Evolutionary conservation across 1,140 invertebrate species (phyloP).

Genomic region (Carcinoscorpius rotundicauda): DNA sequence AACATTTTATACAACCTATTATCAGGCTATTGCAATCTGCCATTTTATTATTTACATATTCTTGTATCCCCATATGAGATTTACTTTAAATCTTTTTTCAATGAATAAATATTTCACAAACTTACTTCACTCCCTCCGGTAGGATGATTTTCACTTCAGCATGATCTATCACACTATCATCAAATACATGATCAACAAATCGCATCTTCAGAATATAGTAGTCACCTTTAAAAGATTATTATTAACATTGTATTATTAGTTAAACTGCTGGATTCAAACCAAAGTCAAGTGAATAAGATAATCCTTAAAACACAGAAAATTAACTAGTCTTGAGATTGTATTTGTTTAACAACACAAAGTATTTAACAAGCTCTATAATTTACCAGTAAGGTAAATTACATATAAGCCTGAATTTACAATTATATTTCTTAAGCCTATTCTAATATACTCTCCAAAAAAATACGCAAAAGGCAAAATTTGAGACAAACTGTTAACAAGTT

Average conservation of each 20-base stretch:
- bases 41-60: neutral
- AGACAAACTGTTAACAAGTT: no score
- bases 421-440: no score
- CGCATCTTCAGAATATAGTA: constrained; percentile 81
- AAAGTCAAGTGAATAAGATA: neutral
- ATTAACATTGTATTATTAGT: neutral
- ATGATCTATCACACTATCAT: constrained; percentile 91
- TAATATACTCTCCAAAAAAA: no score
- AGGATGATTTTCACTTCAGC: constrained; percentile 81
- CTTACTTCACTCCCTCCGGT: constrained; percentile 69
- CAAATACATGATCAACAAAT: constrained; percentile 88
- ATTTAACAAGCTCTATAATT: no score
- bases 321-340: no score
- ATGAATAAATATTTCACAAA: neutral
- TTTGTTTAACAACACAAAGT: no score
- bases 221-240: constrained; percentile 35
- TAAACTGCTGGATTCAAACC: neutral
- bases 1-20: no score
- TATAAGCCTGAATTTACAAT: no score
- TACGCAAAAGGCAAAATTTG: no score
- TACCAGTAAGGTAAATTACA: no score
- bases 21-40: neutral
- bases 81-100: neutral
- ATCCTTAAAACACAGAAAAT: neutral
- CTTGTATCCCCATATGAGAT: neutral